phyloP scores from a whole-genome alignment of 2,113 vertebrate genomes.

The Stegostoma tigrinum region DNA sequence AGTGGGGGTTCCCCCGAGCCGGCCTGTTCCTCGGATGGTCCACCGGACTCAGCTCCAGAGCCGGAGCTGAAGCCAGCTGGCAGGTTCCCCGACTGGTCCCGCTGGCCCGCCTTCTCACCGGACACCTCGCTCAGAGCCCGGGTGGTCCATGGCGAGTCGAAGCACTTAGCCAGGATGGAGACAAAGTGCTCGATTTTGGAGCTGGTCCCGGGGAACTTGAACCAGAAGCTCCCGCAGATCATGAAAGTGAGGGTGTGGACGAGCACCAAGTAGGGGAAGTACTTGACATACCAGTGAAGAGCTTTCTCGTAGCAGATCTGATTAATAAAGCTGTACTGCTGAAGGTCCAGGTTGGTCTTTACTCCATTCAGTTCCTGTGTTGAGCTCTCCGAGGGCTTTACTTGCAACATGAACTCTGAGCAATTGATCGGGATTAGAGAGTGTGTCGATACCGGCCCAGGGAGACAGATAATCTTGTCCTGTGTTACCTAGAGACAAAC shows the following conservation, averaged over 20 bases:
- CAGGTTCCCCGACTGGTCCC: not conserved
- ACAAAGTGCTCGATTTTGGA: not conserved
- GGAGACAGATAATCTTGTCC: constrained; percentile 81
- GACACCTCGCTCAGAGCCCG: not conserved
- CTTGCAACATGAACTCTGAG: constrained; percentile 55
- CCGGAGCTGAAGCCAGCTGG: constrained; percentile 43
- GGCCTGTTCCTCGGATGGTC: constrained; percentile 51
- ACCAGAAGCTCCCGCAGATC: not conserved
- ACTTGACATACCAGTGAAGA: not conserved
- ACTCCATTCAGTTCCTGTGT: constrained; percentile 77
- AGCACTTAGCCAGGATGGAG: not conserved
- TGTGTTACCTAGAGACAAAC: constrained; percentile 66
- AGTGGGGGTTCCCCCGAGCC: constrained; percentile 54
- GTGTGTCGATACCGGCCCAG: constrained; percentile 56
- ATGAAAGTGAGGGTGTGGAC: not conserved
- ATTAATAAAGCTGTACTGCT: not conserved
- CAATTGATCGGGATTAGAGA: constrained; percentile 56
- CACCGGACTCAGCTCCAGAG: constrained; percentile 44
- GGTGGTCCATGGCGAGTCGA: not conserved
- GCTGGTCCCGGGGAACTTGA: not conserved
- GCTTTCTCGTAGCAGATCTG: not conserved
- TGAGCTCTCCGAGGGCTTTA: constrained; percentile 81
- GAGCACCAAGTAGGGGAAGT: not conserved
- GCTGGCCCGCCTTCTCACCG: constrained; percentile 56
- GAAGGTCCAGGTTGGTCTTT: not conserved